Conservation (phyloP, 2,797 vertebrate species). For the Eulemur mongoz region DNA sequence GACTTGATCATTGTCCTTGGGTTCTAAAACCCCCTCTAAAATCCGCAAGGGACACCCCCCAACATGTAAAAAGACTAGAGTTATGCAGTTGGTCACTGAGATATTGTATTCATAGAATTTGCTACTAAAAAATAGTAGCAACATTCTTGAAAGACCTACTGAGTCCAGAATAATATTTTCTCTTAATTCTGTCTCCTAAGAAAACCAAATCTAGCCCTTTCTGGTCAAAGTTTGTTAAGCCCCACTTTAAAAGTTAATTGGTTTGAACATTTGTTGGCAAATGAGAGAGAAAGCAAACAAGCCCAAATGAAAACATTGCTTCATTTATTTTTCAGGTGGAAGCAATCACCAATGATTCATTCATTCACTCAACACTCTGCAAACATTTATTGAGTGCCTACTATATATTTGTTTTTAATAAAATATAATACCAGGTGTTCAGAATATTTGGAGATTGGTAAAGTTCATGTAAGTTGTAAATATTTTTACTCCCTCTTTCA, state of each 20-base stretch:
- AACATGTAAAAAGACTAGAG: background rate
- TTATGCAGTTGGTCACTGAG: background rate
- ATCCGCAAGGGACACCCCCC: background rate
- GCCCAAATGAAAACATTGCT: background rate
- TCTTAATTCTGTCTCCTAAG: background rate
- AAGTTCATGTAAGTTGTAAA: slow-evolving; percentile 43
- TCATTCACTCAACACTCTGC: background rate
- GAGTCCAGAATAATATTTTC: background rate
- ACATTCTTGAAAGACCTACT: background rate
- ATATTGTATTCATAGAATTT: background rate
- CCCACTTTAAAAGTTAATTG: background rate
- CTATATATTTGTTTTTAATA: slow-evolving; percentile 52
- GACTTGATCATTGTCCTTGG: background rate
- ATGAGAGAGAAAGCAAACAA: background rate
- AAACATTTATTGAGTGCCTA: slow-evolving; percentile 23
- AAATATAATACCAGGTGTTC: slow-evolving; percentile 50
- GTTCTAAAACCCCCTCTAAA: background rate
- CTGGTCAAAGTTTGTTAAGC: background rate
- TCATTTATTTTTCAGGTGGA: slow-evolving; percentile 36
- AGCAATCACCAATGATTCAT: background rate
- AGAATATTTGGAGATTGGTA: slow-evolving; percentile 37
- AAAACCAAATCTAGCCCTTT: background rate
- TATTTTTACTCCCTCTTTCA: slow-evolving; percentile 26
- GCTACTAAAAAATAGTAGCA: background rate
- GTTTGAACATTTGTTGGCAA: background rate